Conservation (phyloP, 2,888 invertebrate genomes). For the Acleris laterana region DNA sequence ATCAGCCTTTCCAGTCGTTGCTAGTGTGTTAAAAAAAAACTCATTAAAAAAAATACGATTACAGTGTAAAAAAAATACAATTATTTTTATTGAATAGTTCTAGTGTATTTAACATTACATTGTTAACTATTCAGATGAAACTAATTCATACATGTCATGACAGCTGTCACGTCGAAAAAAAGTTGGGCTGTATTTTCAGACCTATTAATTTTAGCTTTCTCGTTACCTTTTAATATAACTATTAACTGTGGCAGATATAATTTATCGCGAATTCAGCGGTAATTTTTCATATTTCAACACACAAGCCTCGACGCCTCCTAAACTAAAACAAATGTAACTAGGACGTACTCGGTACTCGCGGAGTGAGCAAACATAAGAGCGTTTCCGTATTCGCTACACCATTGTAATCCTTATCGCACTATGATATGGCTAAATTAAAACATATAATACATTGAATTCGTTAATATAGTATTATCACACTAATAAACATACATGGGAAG, state of each 20-base stretch:
- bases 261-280: too few species aligned
- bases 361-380: conserved; percentile 58
- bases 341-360: conserved; percentile 64
- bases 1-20: conserved; percentile 52
- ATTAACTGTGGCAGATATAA: too few species aligned
- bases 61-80: too few species aligned
- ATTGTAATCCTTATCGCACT: conserved; percentile 46
- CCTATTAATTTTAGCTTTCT: too few species aligned
- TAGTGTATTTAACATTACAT: too few species aligned
- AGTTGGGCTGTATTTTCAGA: too few species aligned
- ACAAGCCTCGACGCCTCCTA: conserved; percentile 37
- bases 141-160: too few species aligned
- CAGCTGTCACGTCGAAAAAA: too few species aligned
- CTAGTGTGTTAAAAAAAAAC: conserved; percentile 43
- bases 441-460: conserved; percentile 46
- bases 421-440: conserved; percentile 65
- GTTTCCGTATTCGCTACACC: conserved; percentile 39
- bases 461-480: conserved; percentile 62
- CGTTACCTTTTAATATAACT: too few species aligned
- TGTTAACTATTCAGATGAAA: too few species aligned
- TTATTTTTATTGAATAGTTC: too few species aligned
- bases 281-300: conserved; percentile 36
- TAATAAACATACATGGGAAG: conserved; percentile 38
- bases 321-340: conserved; percentile 44
- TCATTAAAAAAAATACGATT: not conserved